A percentile compares a stretch with the other conserved stretches of the same genome.
phyloP scores from a whole-genome alignment of 2,797 vertebrate genomes.

The Pitangus sulphuratus region DNA sequence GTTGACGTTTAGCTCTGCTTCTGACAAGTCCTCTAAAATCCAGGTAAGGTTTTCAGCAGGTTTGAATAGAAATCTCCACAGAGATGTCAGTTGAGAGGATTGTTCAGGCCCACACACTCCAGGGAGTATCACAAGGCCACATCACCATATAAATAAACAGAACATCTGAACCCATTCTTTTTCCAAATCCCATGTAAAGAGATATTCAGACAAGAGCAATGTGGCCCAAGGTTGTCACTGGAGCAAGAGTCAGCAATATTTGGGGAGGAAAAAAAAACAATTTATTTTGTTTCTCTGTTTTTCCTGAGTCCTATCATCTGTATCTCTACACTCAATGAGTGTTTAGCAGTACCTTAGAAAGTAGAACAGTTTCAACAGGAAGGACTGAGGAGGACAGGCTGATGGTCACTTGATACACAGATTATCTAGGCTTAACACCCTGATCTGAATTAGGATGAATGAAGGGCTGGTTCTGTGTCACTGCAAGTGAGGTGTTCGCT shows the following conservation, averaged over 20 bases:
- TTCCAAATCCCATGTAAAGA: background rate
- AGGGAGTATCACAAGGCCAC: background rate
- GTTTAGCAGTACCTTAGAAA: background rate
- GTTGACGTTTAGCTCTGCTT: background rate
- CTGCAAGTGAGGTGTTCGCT: background rate
- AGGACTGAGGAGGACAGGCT: background rate
- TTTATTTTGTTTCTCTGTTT: background rate
- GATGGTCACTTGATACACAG: background rate
- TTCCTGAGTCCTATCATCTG: background rate
- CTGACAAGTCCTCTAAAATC: conserved; percentile 7
- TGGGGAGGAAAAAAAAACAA: background rate
- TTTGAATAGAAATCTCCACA: background rate
- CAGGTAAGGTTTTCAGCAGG: conserved; percentile 1
- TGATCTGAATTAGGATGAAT: background rate
- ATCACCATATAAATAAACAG: background rate
- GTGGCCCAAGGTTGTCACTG: background rate
- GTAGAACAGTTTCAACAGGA: background rate
- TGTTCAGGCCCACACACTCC: background rate
- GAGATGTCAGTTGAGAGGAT: background rate
- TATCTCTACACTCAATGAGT: background rate
- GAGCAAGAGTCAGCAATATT: background rate
- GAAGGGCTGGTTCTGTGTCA: background rate
- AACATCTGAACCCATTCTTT: background rate
- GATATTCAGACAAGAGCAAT: background rate
- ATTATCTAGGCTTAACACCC: background rate